Evolutionary conservation across 2,113 vertebrate genomes (phyloP).

Genomic region (Poeciliopsis retropinna): DNA sequence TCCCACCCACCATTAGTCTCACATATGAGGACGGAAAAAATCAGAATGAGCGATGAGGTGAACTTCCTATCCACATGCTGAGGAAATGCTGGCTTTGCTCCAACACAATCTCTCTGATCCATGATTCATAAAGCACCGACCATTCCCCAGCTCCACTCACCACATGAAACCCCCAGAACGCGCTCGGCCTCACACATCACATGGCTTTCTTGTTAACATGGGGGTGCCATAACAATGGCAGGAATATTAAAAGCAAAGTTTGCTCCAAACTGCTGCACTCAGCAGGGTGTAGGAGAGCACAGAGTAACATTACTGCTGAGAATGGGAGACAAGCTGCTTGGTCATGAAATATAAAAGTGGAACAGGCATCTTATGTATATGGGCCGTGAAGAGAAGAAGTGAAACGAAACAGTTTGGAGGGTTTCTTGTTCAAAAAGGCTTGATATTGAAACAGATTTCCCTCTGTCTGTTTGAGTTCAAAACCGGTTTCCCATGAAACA

Average conservation of each 20-base stretch:
- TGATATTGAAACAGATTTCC: constrained; percentile 38
- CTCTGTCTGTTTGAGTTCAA: constrained; percentile 22
- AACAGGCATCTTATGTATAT: constrained; percentile 10
- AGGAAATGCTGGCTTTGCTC: constrained; percentile 35
- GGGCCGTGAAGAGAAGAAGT: constrained; percentile 4
- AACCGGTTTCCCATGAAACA: constrained; percentile 33
- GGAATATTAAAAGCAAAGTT: constrained; percentile 56
- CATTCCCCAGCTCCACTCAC: constrained; percentile 36
- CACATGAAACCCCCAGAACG: constrained; percentile 42
- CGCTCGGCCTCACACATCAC: constrained; percentile 50
- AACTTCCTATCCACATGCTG: constrained; percentile 35
- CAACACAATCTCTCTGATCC: constrained; percentile 40
- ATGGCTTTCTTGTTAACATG: constrained; percentile 51
- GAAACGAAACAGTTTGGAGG: constrained; percentile 7
- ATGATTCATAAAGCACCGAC: constrained; percentile 51
- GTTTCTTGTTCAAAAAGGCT: constrained; percentile 27
- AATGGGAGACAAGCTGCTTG: constrained; percentile 8
- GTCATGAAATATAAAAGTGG: constrained; percentile 5
- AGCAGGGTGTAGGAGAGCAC: constrained; percentile 28
- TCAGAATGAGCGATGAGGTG: constrained; percentile 10
- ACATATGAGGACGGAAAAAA: neutral
- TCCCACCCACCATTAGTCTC: too few relatives aligned
- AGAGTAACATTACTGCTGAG: constrained; percentile 22
- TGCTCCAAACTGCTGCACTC: constrained; percentile 30
- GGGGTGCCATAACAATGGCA: constrained; percentile 47